Evolutionary conservation across 2,888 invertebrate species (phyloP).

Genomic region (Ischnura elegans): DNA sequence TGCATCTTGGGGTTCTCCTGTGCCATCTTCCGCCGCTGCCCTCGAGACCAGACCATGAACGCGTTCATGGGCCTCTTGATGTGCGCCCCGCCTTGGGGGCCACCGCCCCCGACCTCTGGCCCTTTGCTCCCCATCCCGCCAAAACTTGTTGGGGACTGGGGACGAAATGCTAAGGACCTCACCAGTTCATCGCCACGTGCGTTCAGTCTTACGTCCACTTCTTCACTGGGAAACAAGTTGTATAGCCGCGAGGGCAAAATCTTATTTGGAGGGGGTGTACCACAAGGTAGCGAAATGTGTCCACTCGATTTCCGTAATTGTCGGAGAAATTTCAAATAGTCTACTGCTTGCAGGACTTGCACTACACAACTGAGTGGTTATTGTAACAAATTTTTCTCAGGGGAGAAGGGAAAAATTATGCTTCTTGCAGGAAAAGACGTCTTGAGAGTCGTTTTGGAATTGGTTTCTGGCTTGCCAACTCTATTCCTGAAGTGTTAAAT

Average conservation of each 20-base stretch:
- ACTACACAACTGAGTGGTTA: too few species aligned
- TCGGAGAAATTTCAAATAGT: background rate
- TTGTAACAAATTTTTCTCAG: too few species aligned
- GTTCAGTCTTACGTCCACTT: background rate
- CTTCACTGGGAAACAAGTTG: background rate
- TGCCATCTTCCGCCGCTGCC: constrained; percentile 80
- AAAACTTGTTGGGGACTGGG: background rate
- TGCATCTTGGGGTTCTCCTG: constrained; percentile 82
- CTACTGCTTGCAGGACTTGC: background rate
- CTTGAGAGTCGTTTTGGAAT: background rate
- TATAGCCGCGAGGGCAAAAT: background rate
- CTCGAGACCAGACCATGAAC: constrained; percentile 82
- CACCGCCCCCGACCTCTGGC: constrained; percentile 29
- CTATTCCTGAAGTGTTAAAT: background rate
- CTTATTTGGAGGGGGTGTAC: background rate
- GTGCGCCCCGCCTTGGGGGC: constrained; percentile 74
- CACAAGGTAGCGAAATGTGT: background rate
- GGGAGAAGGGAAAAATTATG: background rate
- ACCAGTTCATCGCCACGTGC: constrained; percentile 17
- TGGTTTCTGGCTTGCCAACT: background rate
- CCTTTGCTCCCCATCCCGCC: constrained; percentile 40
- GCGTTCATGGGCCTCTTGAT: constrained; percentile 83
- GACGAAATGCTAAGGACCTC: background rate
- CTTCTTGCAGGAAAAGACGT: background rate
- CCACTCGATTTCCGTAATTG: background rate